Base-by-base conservation (phyloP, 2,797 vertebrate species). In the Enteromius viviparus region DNA sequence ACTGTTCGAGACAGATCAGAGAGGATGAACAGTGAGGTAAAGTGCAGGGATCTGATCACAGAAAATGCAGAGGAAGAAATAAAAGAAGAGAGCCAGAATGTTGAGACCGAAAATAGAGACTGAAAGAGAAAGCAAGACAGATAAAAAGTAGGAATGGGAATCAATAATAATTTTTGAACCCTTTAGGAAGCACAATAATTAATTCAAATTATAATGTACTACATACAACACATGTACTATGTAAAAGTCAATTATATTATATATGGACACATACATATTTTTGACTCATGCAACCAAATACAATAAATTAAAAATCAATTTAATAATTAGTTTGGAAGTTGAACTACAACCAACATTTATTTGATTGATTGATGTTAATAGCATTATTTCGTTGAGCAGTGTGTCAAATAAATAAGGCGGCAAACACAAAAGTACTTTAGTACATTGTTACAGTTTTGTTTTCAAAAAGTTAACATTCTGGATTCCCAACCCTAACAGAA, bases 21-120 rank as follows among this genome's bases (percentile, higher is more conserved):
- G 93, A 94, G 93, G 94, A 95, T 85, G 92, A 94, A 60, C 64
- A 83, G 65, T 76, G 92, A 92, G 92, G 95, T 90, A 92, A 90
- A 93, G 93, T 94, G 94, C 93, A 93, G 91, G 93, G 92, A 91
- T 91, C 80, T 93, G 89, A 76, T 93, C 94, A 96, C 90, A 95
- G 91, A 94, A 93, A 93, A 95, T 94, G 95, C 91, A 94, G 94
- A 94, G 95, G 87, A 89, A 92, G 90, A 90, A 92, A 93, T 91
- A 34, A 78, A 62, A 45, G 15, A 42, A 82, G 9, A 83, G 40
- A 60, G 58, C 17, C 64, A 68, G 49, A 81, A 72, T 45, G 21
- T 47, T 21, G 19, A 49, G 29, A 65, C 15, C 34, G 7, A 65
- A 65, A 65, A 65, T 2, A 62, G 47, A 80, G 37, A 62, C 7